Conservation (phyloP, 2,888 invertebrate species). For the Euzetes globulus region DNA sequence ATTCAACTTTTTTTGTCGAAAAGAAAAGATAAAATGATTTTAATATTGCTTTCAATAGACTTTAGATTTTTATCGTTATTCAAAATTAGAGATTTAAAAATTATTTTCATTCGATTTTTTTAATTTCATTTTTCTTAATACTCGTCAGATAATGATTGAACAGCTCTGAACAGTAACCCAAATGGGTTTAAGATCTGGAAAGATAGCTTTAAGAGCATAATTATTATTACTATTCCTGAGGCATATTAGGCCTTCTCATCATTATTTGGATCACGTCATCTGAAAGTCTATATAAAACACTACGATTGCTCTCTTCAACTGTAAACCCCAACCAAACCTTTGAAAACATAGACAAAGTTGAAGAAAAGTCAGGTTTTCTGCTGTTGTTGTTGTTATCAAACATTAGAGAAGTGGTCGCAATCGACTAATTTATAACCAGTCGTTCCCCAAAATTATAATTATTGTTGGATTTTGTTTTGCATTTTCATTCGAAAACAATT, state of each 20-base stretch:
- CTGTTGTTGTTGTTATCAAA: too few species aligned
- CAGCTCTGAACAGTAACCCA: conserved; percentile 4
- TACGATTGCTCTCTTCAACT: not conserved
- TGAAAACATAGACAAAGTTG: not conserved
- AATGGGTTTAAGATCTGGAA: conserved; percentile 10
- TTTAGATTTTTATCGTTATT: conserved; percentile 8
- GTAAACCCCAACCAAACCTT: not conserved
- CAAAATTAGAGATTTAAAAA: not conserved
- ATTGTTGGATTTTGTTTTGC: not conserved
- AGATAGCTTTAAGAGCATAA: conserved; percentile 13
- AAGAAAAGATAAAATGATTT: not conserved
- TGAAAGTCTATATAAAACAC: not conserved
- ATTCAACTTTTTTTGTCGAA: not conserved
- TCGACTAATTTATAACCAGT: conserved; percentile 8
- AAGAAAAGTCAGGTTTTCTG: too few species aligned
- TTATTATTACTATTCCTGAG: conserved; percentile 22
- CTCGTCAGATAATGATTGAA: conserved; percentile 5
- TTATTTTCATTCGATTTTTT: conserved; percentile 7
- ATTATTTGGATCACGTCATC: conserved; percentile 19
- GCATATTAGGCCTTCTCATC: conserved; percentile 19
- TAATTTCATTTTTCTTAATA: conserved; percentile 11
- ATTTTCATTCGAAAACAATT: not conserved
- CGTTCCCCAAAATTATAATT: not conserved
- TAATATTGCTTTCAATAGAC: not conserved
- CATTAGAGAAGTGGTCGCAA: not conserved